Evolutionary conservation across 1,140 invertebrate genomes (phyloP), one percentile per base, ranked within the genome.

Genomic region (Aphaenogaster rudis): DNA sequence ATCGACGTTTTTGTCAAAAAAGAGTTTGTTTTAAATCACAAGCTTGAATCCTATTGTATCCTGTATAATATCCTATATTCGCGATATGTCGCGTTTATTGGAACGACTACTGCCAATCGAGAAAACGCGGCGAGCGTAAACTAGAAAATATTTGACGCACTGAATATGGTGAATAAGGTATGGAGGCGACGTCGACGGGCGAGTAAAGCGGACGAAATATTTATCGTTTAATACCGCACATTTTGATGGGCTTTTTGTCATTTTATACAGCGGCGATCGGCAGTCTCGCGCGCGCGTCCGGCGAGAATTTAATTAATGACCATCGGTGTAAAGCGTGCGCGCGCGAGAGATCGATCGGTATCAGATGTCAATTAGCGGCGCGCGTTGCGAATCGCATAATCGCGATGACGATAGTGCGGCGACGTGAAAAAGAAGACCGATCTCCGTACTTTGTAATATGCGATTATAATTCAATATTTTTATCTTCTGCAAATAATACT

Each of bases 321-420:
- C 80, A 63, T 13, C 69, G 28, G 69, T 84, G 80, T 76, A 84
- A 84, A 84, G 69, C 59, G 52, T 84, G 52, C 64, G 42, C 15
- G 39, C 77, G 45, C 6, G 67, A 33, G 52, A 74, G 69, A 84
- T 74, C 69, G 80, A 84, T 84, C 69, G 80, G 36, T 84, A 84
- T 84, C 80, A 84, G 80, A 84, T 84, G 80, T 84, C 80, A 84
- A 84, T 84, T 84, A 84, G 80, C 80, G 42, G 67, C 48, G 80
- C 80, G 54, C 80, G 80, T 84, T 61, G 69, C 80, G 42, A 74
- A 50, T 84, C 54, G 80, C 80, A 84, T 84, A 84, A 84, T 84
- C 69, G 13, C 54, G 42, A 76, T 76, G 54, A 74, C 69, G 54
- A 63, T 11, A 61, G 54, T 36, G 45, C 28, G 78, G 5, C 11